phyloP scores from a whole-genome alignment of 2,888 invertebrate species.

The Patella ulyssiponensis region DNA sequence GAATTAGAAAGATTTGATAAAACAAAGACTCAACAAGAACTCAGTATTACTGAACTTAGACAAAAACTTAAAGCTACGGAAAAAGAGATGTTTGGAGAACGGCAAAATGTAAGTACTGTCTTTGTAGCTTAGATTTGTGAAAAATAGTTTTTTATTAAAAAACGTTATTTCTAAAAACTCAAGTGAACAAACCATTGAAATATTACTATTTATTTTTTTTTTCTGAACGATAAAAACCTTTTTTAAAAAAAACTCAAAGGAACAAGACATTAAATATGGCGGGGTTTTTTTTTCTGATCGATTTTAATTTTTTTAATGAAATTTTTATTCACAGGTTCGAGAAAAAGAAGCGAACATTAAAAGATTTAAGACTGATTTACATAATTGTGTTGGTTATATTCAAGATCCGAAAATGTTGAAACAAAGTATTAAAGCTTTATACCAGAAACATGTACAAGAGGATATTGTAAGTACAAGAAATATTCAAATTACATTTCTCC shows the following conservation, averaged over 20 bases:
- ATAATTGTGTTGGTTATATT: conserved; percentile 83
- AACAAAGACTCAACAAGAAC: conserved; percentile 80
- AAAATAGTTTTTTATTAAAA: background rate
- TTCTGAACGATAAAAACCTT: no score
- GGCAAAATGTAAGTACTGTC: conserved; percentile 66
- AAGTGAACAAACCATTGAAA: no score
- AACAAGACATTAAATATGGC: no score
- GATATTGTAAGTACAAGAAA: conserved; percentile 68
- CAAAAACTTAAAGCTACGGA: conserved; percentile 84
- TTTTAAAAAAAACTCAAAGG: no score
- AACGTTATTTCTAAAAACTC: no score
- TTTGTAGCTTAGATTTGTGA: background rate
- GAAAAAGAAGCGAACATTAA: conserved; percentile 76
- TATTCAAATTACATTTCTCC: no score
- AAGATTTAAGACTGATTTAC: conserved; percentile 86
- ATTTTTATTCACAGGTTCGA: conserved; percentile 57
- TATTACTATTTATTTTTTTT: no score
- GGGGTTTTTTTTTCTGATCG: no score
- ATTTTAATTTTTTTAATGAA: background rate
- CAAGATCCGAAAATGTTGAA: conserved; percentile 82
- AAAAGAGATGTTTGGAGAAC: conserved; percentile 80
- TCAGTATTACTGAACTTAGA: conserved; percentile 83
- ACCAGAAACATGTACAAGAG: conserved; percentile 72
- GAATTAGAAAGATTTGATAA: conserved; percentile 86
- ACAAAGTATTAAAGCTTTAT: conserved; percentile 74